These are phyloP conservation scores for Bujurquina vittata DNA, from an alignment of 2,113 vertebrate species.

Conservation along the genomic window DNA sequence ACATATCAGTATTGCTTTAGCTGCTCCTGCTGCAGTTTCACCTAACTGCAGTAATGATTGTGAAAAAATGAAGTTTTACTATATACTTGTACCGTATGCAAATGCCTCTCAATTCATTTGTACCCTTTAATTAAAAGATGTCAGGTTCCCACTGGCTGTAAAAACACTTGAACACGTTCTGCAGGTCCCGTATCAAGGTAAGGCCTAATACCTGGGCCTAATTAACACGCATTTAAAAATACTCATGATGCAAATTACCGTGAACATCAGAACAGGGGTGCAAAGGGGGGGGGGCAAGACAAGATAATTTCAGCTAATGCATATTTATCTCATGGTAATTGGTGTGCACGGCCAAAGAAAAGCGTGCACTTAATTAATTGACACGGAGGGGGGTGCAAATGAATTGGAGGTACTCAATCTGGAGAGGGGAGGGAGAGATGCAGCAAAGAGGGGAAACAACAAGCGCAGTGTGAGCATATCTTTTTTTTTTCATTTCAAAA, in stretches of 20 bases:
- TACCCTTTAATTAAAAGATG: conserved; percentile 58
- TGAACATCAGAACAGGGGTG: conserved; percentile 61
- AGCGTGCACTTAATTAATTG: conserved; percentile 83
- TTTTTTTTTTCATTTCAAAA: neutral
- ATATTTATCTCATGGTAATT: conserved; percentile 87
- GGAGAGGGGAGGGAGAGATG: conserved; percentile 30
- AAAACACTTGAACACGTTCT: conserved; percentile 76
- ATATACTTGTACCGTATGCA: conserved; percentile 7
- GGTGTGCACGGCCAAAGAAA: conserved; percentile 79
- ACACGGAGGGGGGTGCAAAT: conserved; percentile 75
- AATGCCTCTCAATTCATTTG: conserved; percentile 3
- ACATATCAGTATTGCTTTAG: neutral
- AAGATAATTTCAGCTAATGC: conserved; percentile 79
- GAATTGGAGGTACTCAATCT: conserved; percentile 74
- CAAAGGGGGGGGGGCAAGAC: conserved; percentile 54
- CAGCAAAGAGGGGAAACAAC: conserved; percentile 2
- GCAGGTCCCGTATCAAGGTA: conserved; percentile 61
- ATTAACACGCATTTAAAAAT: conserved; percentile 81
- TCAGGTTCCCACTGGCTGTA: conserved; percentile 39
- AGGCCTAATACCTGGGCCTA: conserved; percentile 71
- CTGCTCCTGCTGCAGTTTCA: neutral
- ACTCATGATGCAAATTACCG: conserved; percentile 80
- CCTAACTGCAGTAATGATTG: neutral
- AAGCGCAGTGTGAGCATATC: neutral
- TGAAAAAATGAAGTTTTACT: neutral